Evolutionary conservation across 2,888 invertebrate genomes (phyloP).

Genomic region (Cancer borealis): DNA sequence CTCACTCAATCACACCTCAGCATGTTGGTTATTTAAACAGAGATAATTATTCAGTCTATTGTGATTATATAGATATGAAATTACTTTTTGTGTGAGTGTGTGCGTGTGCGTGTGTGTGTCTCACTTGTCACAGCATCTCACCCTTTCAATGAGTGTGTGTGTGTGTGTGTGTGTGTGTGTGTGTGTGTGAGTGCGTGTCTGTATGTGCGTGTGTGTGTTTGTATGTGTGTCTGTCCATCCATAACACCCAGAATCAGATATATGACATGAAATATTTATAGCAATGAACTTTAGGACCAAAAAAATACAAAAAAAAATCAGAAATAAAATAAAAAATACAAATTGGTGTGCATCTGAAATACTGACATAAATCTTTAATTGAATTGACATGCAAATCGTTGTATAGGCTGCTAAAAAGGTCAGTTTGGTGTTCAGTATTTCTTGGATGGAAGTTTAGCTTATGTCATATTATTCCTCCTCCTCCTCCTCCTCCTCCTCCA

Average conservation of each 20-base stretch:
- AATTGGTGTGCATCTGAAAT: conserved; percentile 24
- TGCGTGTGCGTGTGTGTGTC: neutral
- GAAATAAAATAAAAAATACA: neutral
- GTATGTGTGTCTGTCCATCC: neutral
- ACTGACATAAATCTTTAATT: conserved; percentile 69
- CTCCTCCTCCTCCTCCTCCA: neutral
- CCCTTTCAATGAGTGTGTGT: neutral
- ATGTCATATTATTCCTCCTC: conserved; percentile 49
- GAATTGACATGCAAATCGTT: conserved; percentile 74
- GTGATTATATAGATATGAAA: conserved; percentile 2
- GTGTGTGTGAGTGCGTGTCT: neutral
- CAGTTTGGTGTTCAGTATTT: conserved; percentile 68
- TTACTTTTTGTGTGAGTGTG: neutral
- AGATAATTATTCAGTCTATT: neutral
- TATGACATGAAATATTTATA: neutral
- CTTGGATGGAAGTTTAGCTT: conserved; percentile 58
- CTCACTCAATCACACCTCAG: neutral
- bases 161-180: neutral
- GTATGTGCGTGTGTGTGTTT: neutral
- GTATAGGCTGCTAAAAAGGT: conserved; percentile 73
- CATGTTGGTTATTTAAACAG: neutral
- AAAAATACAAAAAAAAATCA: neutral
- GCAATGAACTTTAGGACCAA: neutral
- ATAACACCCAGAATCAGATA: neutral
- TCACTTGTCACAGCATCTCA: neutral